These are phyloP conservation scores for Carpatolechia fugitivella DNA, from an alignment of 2,888 invertebrate species.

Conservation along the genomic window DNA sequence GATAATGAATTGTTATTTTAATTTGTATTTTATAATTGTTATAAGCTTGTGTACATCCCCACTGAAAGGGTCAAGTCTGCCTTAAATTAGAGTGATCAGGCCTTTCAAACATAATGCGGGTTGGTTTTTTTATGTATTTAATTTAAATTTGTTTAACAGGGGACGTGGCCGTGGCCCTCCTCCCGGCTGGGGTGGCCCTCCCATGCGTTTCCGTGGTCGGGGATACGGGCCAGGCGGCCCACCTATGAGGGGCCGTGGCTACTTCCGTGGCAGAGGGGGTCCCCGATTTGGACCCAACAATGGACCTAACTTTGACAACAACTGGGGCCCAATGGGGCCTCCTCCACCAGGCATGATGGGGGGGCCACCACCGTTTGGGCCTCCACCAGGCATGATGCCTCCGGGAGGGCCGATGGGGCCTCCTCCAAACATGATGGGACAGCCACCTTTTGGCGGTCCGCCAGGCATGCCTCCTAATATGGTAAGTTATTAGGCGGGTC, in stretches of 20 bases:
- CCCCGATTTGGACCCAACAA: conserved; percentile 70
- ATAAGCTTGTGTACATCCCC: too few species aligned
- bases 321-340: conserved; percentile 84
- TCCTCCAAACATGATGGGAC: conserved; percentile 79
- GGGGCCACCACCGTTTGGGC: conserved; percentile 67
- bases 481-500: too few species aligned
- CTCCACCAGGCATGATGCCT: conserved; percentile 78
- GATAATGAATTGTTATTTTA: too few species aligned
- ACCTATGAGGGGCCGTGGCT: conserved; percentile 75
- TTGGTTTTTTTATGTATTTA: too few species aligned
- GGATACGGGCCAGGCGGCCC: conserved; percentile 82
- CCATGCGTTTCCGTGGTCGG: conserved; percentile 84
- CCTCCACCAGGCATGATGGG: conserved; percentile 78
- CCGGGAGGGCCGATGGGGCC: conserved; percentile 79
- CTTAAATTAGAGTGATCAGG: too few species aligned
- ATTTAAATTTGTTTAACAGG: conserved; percentile 31
- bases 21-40: too few species aligned
- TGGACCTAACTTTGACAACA: conserved; percentile 78
- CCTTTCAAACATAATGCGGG: too few species aligned
- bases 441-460: conserved; percentile 73
- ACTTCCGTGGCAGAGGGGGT: conserved; percentile 73
- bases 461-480: conserved; percentile 80
- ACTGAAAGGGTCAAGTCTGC: too few species aligned
- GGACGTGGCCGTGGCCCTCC: conserved; percentile 58
- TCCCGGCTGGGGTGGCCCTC: conserved; percentile 72